Evolutionary conservation across 2,113 vertebrate species (phyloP).

Genomic region (Leptocoma aspasia): DNA sequence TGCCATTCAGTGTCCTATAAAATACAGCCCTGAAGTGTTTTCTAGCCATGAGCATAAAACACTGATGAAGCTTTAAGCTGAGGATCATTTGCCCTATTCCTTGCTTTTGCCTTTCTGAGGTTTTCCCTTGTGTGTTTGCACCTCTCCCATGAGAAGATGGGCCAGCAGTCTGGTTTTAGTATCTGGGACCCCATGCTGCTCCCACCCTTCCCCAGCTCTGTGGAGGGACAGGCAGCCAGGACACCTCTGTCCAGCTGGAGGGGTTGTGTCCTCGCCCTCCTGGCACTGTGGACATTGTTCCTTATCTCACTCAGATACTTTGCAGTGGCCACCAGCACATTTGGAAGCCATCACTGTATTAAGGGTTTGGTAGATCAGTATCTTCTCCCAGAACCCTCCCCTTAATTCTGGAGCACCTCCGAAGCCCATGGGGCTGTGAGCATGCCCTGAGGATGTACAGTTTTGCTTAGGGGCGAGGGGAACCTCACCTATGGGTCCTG

Average conservation of each 20-base stretch:
- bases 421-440: not conserved
- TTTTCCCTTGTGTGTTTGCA: not conserved
- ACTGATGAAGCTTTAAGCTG: not conserved
- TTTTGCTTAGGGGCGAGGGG: not conserved
- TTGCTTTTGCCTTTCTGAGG: not conserved
- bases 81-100: not conserved
- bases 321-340: not conserved
- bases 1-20: not conserved
- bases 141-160: not conserved
- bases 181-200: accelerated
- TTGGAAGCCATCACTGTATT: not conserved
- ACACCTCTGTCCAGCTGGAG: not conserved
- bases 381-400: not conserved
- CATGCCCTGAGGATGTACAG: not conserved
- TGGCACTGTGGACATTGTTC: not conserved
- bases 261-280: not conserved
- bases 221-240: not conserved
- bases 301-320: not conserved
- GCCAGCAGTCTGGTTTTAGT: not conserved
- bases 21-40: not conserved
- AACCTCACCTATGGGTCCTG: not conserved
- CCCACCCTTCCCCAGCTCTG: not conserved
- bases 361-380: not conserved
- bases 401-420: not conserved
- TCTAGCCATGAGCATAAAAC: not conserved